Evolutionary conservation across 2,888 invertebrate species (phyloP), one percentile per base, ranked within the genome.

Genomic region (Ganaspis brasiliensis): DNA sequence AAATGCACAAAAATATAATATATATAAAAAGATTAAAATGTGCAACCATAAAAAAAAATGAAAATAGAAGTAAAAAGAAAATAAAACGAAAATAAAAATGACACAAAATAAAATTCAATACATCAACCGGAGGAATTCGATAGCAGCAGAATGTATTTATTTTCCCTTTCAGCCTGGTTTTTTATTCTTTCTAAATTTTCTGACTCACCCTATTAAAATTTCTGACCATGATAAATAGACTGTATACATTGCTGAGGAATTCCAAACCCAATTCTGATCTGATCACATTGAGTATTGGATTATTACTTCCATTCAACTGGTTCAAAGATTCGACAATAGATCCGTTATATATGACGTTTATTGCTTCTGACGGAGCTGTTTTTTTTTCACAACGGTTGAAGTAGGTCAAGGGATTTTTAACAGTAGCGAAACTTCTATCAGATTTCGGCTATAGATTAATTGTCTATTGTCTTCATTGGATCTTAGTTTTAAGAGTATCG

Each of bases 341-440:
- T 45, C 67, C 67, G 67, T 67, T 67, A 67, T 45, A 40, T 40
- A 52, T 16, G 52, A 52, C 19, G 45, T n/a, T 40, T 45, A 40
- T 67, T 67, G 40, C 45, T 67, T 26, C 67, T 63, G 24, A 24
- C 63, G 40, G 40, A 24, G 4, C 63, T 40, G 37, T 21, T 67
- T 63, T 63, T 21, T n/a, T 16, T 16, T 21, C 63, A 67, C 40
- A 67, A 67, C 37, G 3, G 3, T 9, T 24, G n/a, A 67, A 67
- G 24, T 67, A 45, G 67, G 67, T 67, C 67, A 67, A 45, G 67
- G 21, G n/a, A 40, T 24, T 67, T 67, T 45, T 67, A 45, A 45
- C 45, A 40, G 67, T 67, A 67, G 67, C 45, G 40, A 63, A 67
- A 45, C n/a, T n/a, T 21, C 45, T 45, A 67, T 67, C 67, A 67